Conservation (phyloP, 2,888 invertebrate genomes). For the Drosophila merina region DNA sequence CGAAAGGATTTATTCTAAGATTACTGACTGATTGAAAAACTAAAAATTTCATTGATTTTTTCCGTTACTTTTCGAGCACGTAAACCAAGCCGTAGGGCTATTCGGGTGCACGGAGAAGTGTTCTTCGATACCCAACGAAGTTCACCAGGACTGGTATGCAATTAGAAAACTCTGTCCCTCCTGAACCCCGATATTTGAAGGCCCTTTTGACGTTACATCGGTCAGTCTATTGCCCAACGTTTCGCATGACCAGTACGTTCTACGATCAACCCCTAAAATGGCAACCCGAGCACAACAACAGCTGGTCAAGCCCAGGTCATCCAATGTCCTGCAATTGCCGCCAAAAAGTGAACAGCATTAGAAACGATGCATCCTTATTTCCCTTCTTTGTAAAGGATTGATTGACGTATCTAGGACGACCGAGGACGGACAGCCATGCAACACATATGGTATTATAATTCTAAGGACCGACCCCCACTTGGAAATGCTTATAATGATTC, state of each 20-base stretch:
- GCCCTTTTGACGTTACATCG: slow-evolving; percentile 40
- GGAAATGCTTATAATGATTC: neutral
- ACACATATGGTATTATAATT: neutral
- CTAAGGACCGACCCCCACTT: neutral
- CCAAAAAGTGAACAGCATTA: slow-evolving; percentile 60
- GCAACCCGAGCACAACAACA: slow-evolving; percentile 48
- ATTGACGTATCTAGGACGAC: slow-evolving; percentile 42
- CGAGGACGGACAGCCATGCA: slow-evolving; percentile 21
- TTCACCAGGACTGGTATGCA: neutral
- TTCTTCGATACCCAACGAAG: neutral
- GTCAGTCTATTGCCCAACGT: slow-evolving; percentile 31
- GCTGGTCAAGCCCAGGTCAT: slow-evolving; percentile 66
- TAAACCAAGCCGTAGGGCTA: neutral
- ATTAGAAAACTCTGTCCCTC: slow-evolving; percentile 9
- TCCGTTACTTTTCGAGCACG: slow-evolving; percentile 54
- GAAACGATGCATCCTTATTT: slow-evolving; percentile 49
- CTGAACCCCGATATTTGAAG: slow-evolving; percentile 15
- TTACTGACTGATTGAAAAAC: slow-evolving; percentile 15
- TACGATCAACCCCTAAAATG: slow-evolving; percentile 66
- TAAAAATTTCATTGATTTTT: slow-evolving; percentile 58
- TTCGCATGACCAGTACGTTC: slow-evolving; percentile 66
- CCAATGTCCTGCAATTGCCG: slow-evolving; percentile 64
- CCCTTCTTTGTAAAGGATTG: slow-evolving; percentile 28
- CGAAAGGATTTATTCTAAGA: slow-evolving; percentile 67
- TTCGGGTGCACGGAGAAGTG: neutral